Evolutionary conservation across 1,140 invertebrate genomes (phyloP).

Genomic region (Papilio helenus): DNA sequence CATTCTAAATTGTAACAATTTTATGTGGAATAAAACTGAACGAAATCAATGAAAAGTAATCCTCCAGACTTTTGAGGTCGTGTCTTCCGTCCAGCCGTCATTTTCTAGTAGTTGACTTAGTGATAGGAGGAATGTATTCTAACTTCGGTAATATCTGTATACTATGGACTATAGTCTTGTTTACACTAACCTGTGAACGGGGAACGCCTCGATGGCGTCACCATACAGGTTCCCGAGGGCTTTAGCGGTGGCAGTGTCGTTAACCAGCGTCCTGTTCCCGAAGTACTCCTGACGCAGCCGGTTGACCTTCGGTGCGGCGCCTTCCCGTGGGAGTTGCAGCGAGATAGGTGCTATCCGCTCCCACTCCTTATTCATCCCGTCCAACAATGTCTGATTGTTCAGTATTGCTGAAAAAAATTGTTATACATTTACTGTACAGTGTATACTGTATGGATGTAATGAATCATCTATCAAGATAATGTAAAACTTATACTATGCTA

Average conservation of each 20-base stretch:
- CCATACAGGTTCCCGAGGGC: slow-evolving; percentile 60
- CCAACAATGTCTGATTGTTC: slow-evolving; percentile 48
- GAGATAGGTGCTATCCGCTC: slow-evolving; percentile 56
- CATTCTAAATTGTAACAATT: slow-evolving; percentile 38
- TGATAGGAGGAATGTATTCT: not conserved
- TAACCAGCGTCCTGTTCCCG: slow-evolving; percentile 42
- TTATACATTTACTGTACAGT: not conserved
- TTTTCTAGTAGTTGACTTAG: not conserved
- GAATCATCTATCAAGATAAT: not conserved
- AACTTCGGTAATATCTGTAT: not conserved
- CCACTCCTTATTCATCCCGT: slow-evolving; percentile 60
- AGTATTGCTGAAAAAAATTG: slow-evolving; percentile 53
- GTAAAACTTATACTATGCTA: not conserved
- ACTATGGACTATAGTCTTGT: not conserved
- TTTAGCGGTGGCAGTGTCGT: slow-evolving; percentile 46
- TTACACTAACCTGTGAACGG: slow-evolving; percentile 53
- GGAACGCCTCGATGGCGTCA: slow-evolving; percentile 57
- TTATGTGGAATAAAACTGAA: not conserved
- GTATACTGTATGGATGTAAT: not conserved
- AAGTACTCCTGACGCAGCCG: slow-evolving; percentile 51
- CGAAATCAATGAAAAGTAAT: no score
- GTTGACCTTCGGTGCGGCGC: slow-evolving; percentile 2
- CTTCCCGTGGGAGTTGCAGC: slow-evolving; percentile 51
- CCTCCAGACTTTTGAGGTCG: no score
- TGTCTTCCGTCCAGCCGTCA: no score